Percentiles rank a stretch among this genome's conserved stretches.
Evolutionary conservation across 2,113 vertebrate genomes (phyloP).

Genomic region (Nematolebias whitei): DNA sequence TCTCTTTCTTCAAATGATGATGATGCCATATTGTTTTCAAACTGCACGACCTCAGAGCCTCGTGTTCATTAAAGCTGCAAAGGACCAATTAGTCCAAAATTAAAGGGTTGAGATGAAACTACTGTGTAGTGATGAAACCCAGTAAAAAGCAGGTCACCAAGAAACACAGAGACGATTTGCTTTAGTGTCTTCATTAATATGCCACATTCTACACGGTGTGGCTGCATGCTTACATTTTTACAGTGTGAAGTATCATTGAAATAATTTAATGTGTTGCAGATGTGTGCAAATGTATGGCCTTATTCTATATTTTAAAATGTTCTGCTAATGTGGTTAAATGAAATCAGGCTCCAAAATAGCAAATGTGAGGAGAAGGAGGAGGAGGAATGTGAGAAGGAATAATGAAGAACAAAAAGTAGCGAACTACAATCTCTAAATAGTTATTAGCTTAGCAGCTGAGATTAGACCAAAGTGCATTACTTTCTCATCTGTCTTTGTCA

Average conservation of each 20-base stretch:
- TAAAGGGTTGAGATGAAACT: neutral
- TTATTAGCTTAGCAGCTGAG: conserved; percentile 33
- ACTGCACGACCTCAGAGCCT: conserved; percentile 31
- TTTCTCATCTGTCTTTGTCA: conserved; percentile 53
- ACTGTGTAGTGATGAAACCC: neutral
- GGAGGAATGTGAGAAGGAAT: neutral
- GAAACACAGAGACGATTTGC: neutral
- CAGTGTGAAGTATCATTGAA: neutral
- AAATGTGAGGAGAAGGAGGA: too few relatives aligned
- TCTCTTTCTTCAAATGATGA: conserved; percentile 29
- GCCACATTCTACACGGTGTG: neutral
- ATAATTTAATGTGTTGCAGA: conserved; percentile 30
- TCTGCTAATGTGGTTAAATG: conserved; percentile 32
- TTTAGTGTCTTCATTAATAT: neutral
- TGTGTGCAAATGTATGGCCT: conserved; percentile 31
- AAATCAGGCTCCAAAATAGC: conserved; percentile 8
- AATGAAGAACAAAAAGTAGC: conserved; percentile 21
- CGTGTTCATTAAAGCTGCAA: conserved; percentile 37
- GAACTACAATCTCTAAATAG: conserved; percentile 34
- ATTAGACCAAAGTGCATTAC: conserved; percentile 35
- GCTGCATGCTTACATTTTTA: conserved; percentile 13
- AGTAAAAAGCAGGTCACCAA: neutral
- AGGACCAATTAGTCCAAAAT: conserved; percentile 24
- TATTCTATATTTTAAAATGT: conserved; percentile 30
- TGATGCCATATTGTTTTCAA: conserved; percentile 11